Percentiles rank a stretch among this genome's conserved stretches.
Evolutionary conservation across 1,140 invertebrate species (phyloP).

Genomic region (Coptotermes formosanus): DNA sequence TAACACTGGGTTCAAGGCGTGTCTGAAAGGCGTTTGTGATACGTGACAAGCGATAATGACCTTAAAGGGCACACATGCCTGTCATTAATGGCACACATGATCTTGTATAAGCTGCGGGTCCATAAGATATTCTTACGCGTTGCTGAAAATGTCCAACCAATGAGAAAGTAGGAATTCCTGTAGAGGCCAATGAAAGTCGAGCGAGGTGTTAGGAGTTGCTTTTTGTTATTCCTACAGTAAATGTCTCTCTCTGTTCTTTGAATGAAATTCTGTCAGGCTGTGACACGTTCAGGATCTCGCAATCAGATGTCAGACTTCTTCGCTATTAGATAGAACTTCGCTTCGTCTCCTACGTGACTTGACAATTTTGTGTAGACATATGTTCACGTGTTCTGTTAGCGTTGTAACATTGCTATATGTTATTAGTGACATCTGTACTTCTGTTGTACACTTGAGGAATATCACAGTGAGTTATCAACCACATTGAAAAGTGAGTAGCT

Average conservation of each 20-base stretch:
- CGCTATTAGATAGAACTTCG: neutral
- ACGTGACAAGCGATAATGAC: neutral
- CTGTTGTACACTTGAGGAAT: neutral
- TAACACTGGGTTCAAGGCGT: neutral
- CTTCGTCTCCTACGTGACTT: neutral
- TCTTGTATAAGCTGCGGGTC: neutral
- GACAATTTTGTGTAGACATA: neutral
- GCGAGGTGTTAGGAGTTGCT: neutral
- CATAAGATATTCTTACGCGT: neutral
- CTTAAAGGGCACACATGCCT: neutral
- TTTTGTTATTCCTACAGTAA: neutral
- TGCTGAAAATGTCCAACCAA: neutral
- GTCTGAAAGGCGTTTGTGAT: neutral
- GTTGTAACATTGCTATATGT: neutral
- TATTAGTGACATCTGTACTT: neutral
- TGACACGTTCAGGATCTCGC: too few species aligned
- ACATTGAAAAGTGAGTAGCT: neutral
- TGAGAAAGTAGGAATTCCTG: neutral
- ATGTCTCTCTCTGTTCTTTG: neutral
- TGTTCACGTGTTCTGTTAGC: neutral
- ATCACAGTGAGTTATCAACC: neutral
- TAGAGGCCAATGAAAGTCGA: neutral
- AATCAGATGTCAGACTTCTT: too few species aligned
- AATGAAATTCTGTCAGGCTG: neutral
- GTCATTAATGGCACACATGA: neutral